phyloP scores from a whole-genome alignment of 2,888 invertebrate species.

The Drosophila silvestris region DNA sequence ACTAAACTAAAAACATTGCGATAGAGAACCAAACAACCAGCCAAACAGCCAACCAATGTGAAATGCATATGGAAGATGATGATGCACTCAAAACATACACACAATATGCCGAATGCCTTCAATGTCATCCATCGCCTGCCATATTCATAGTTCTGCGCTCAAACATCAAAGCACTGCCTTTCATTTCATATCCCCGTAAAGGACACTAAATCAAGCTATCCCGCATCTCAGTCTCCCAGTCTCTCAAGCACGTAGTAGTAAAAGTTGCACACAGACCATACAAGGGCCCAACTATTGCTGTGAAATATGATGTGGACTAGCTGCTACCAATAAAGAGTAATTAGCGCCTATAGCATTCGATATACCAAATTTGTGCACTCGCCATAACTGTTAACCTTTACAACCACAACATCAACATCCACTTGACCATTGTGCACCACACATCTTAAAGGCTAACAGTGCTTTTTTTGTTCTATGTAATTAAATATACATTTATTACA shows the following conservation, averaged over 20 bases:
- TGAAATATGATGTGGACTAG: constrained; percentile 75
- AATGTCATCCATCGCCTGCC: constrained; percentile 54
- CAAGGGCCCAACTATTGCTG: constrained; percentile 74
- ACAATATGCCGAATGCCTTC: constrained; percentile 58
- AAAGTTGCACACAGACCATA: constrained; percentile 70
- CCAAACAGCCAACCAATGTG: constrained; percentile 32
- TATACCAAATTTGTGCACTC: constrained; percentile 53
- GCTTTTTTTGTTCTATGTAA: background rate
- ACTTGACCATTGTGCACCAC: background rate
- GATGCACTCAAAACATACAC: constrained; percentile 38
- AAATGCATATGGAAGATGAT: constrained; percentile 62
- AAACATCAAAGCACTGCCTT: constrained; percentile 73
- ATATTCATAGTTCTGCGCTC: constrained; percentile 68
- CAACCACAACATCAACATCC: background rate
- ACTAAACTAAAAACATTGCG: constrained; percentile 3
- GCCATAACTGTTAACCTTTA: constrained; percentile 40
- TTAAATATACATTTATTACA: background rate
- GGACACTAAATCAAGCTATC: constrained; percentile 76
- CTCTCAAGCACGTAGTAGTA: constrained; percentile 64
- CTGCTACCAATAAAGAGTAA: constrained; percentile 68
- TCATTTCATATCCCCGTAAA: constrained; percentile 63
- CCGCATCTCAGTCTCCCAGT: constrained; percentile 50
- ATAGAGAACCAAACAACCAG: constrained; percentile 53
- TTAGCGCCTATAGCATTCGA: constrained; percentile 62
- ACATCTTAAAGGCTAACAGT: background rate